Conservation (phyloP, 2,888 invertebrate genomes). For the Gymnocheta viridis region DNA sequence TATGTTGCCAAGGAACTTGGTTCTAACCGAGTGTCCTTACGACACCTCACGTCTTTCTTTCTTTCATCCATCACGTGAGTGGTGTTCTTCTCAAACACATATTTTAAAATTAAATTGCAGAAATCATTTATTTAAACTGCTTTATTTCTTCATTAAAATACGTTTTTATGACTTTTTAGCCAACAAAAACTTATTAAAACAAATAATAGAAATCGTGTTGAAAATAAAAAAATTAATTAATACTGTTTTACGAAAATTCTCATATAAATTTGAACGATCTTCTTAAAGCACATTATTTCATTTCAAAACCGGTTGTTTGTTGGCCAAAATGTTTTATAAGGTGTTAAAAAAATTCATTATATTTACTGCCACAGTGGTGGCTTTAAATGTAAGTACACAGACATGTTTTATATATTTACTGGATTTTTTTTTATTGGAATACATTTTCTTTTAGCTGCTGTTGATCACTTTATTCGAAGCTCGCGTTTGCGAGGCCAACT, state of each 20-base stretch:
- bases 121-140: not conserved
- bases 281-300: not conserved
- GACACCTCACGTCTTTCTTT: too few relatives aligned
- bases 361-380: not conserved
- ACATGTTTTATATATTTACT: not conserved
- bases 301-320: not conserved
- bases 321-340: not conserved
- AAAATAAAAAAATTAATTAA: not conserved
- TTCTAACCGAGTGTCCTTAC: too few relatives aligned
- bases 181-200: slow-evolving; percentile 19
- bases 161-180: not conserved
- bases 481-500: not conserved
- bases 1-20: too few relatives aligned
- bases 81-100: not conserved
- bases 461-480: not conserved
- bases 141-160: not conserved
- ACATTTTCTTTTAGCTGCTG: not conserved
- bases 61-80: too few relatives aligned
- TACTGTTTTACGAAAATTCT: not conserved
- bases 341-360: not conserved
- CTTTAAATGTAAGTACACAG: slow-evolving; percentile 42
- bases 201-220: slow-evolving; percentile 41
- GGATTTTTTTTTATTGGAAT: not conserved
- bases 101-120: not conserved
- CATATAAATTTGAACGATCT: slow-evolving; percentile 15